Percentiles rank a stretch among this genome's conserved stretches.
These are phyloP conservation scores for Nyctibius grandis DNA, from an alignment of 2,797 vertebrate species.

Conservation along the genomic window DNA sequence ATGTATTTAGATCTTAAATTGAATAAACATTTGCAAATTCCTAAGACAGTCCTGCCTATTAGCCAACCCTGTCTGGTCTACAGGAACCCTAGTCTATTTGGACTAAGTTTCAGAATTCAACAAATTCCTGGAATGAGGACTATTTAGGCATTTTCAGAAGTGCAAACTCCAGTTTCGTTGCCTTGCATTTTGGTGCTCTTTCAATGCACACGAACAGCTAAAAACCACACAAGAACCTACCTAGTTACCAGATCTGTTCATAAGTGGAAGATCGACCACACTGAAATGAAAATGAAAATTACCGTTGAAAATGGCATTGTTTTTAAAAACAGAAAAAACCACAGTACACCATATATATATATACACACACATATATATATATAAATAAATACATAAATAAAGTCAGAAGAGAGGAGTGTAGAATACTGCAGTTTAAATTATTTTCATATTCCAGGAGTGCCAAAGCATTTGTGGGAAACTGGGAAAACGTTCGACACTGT, in stretches of 20 bases:
- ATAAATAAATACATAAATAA: not conserved
- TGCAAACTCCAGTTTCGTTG: not conserved
- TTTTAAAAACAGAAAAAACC: not conserved
- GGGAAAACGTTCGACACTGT: not conserved
- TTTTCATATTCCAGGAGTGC: not conserved
- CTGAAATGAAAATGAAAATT: not conserved
- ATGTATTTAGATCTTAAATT: not conserved
- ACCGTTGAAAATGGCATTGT: not conserved
- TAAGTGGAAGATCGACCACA: not conserved
- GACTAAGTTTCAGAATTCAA: not conserved
- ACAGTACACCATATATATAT: not conserved
- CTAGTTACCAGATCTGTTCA: not conserved
- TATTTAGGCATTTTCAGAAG: not conserved
- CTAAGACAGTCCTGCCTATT: not conserved
- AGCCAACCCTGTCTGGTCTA: not conserved
- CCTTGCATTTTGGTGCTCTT: not conserved
- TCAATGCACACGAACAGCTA: not conserved
- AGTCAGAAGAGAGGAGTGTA: not conserved
- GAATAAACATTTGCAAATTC: not conserved
- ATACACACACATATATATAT: not conserved
- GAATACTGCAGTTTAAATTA: not conserved
- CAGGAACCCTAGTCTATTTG: not conserved
- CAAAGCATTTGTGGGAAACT: not conserved
- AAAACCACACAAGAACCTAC: not conserved
- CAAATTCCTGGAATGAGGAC: not conserved